Base-by-base conservation (phyloP, 1,140 invertebrate species). In the Branchinecta lynchi region DNA sequence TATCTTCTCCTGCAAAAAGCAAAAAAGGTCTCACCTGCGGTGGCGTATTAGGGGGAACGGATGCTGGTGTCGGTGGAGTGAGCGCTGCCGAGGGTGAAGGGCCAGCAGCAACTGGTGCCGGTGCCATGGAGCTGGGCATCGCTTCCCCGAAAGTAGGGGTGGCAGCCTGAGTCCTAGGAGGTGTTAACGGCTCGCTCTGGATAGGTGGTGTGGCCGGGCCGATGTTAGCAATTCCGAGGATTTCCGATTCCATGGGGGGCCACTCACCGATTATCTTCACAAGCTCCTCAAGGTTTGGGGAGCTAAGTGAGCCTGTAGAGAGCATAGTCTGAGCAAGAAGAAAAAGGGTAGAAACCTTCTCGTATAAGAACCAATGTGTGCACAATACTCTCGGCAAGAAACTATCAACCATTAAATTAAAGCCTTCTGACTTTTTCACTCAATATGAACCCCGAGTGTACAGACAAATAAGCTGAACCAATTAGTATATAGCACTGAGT, bases 301-400 rank as follows among this genome's bases (percentile, higher is more conserved):
- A 60, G 6, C 51, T 60, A 1, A 60, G 17, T 12, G 51, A 60
- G 17, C 17, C 32, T 32, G 5, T 5, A 32, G 32, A 32, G 32
- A 32, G 32, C 32, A 32, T 3, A 32, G 32, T 32, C 32, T 32
- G 5, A 32, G 32, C 32, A 32, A 32, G 5, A 32, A 32, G 32
- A 32, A 32, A 32, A 32, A 32, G 32, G 15, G 74, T 79, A 70
- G 76, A 81, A 46, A 77, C 82, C 75, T 87, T 87, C 67, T 85
- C 85, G 73, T 88, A 85, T 60, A 89, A 76, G 73, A 89, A 87
- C 72, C 85, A 79, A 76, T 89, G 87, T 66, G 89, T 86, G 78
- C 85, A 84, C 84, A 86, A 74, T 9, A 79, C 1, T 32, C 32
- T 32, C 32, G 32, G 5, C 2, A 5, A 32, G 32, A 32, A 32